Base-by-base conservation (phyloP, 2,113 vertebrate species). In the Nothoprocta perdicaria region DNA sequence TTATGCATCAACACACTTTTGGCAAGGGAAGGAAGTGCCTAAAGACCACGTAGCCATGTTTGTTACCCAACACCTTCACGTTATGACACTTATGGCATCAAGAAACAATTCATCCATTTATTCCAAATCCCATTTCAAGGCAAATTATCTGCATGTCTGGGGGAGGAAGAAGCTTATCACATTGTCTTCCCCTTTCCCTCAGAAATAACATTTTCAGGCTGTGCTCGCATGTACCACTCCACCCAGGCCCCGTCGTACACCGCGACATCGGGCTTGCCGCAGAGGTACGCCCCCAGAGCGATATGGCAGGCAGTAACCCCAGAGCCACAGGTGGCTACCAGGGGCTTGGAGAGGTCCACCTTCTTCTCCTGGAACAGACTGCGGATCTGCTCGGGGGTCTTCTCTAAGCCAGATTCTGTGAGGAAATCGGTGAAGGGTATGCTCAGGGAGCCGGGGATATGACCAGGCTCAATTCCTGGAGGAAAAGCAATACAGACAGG, bases 161-260 rank as follows among this genome's bases (percentile, higher is more conserved):
- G 33, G 89, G 57, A 79, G 2, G 2, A 57, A 48, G 50, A 46
- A 53, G 12, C 22, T 68, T 27, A 68, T 98, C 96, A 99, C 68
- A 89, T 66, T 2, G 96, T 97, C 95, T 99, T 99, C 27, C 97
- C 97, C 52, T 96, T 97, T 52, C 98, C 98, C 93, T 99, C 98
- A 3, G 99, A 98, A 92, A 99, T 96, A 71, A 99, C 72, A 5
- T 98, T 93, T 71, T 99, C 98, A 1, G 98, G 98, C 18, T 92
- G 93, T 23, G 99, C 98, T 6, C 98, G 96, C 96, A 98, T 97
- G 90, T 98, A 99, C 99, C 99, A 99, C 85, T 99, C 99, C 4
- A 97, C 94, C 99, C 99, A 99, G 71, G 99, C 97, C 18, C 99
- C 99, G 0, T 99, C 99, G 0, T 99, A 99, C 84, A 99, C 92